Conservation (phyloP, 2,888 invertebrate species). For the Melanostoma scalare region DNA sequence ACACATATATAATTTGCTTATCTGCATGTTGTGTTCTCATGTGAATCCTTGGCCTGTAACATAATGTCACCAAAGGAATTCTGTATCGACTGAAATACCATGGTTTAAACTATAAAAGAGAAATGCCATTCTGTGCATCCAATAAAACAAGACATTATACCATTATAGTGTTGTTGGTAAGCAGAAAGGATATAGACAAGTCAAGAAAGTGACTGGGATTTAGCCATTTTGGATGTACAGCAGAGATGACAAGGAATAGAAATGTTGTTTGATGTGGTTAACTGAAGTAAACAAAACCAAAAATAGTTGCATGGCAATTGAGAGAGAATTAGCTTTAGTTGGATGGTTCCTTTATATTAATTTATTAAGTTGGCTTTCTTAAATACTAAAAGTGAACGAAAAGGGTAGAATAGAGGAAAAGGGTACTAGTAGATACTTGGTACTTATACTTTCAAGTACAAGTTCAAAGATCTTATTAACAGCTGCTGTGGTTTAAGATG, state of each 20-base stretch:
- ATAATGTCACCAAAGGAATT: conserved; percentile 65
- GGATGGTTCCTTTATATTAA: conserved; percentile 12
- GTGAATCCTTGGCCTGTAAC: conserved; percentile 62
- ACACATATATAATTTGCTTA: conserved; percentile 22
- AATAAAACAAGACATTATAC: conserved; percentile 63
- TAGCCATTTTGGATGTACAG: background rate
- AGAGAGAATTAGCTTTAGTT: conserved; percentile 8
- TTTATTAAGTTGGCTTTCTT: conserved; percentile 9
- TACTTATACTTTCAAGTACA: too few relatives aligned
- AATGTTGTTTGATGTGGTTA: conserved; percentile 63
- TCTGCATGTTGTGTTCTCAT: conserved; percentile 11
- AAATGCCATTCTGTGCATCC: conserved; percentile 64
- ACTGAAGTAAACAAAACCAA: conserved; percentile 17
- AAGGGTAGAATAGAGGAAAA: too few relatives aligned
- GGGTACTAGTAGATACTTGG: too few relatives aligned
- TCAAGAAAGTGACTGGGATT: background rate
- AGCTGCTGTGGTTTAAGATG: too few relatives aligned
- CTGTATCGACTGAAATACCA: conserved; percentile 60
- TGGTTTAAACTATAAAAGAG: conserved; percentile 55
- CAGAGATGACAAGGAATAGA: conserved; percentile 46
- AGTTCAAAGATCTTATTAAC: too few relatives aligned
- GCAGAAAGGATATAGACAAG: conserved; percentile 3
- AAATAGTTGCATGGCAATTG: conserved; percentile 12
- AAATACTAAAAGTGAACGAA: background rate
- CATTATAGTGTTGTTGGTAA: conserved; percentile 16